These are phyloP conservation scores for Apostichopus japonicus DNA, from an alignment of 35 echinoderm and acorn worm species.

Conservation along the genomic window DNA sequence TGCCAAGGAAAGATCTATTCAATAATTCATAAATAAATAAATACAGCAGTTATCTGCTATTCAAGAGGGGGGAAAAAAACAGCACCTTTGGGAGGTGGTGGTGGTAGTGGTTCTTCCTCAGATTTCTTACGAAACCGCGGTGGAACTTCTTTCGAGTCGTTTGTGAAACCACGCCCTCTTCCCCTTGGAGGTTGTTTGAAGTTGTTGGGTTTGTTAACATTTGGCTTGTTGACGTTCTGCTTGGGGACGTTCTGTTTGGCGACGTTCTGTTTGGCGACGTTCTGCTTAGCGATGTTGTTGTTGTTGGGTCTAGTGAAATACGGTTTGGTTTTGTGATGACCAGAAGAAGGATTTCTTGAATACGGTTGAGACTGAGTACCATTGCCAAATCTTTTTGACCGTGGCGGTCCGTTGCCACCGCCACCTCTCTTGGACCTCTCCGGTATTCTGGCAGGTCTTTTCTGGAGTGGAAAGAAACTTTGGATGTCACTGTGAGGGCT, in stretches of 20 bases:
- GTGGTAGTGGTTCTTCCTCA: not conserved
- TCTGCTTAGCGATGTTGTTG: too few relatives aligned
- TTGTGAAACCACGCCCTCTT: not conserved
- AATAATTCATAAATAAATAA: too few relatives aligned
- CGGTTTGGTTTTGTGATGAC: not conserved
- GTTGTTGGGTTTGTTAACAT: too few relatives aligned
- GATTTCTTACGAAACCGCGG: conserved; percentile 8
- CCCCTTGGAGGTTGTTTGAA: not conserved
- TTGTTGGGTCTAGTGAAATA: too few relatives aligned
- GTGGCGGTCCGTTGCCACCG: not conserved
- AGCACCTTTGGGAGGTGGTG: not conserved
- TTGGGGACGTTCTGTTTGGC: too few relatives aligned
- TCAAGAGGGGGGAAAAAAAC: too few relatives aligned
- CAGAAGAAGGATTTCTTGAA: not conserved
- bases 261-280: too few relatives aligned
- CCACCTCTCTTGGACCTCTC: not conserved
- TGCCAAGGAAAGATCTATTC: too few relatives aligned
- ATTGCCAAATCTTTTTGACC: not conserved
- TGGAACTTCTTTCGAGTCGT: not conserved
- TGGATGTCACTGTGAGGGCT: too few relatives aligned
- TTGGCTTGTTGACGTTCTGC: too few relatives aligned
- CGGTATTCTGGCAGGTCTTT: not conserved
- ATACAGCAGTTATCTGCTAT: too few relatives aligned
- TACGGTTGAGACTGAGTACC: not conserved
- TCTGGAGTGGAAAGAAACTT: not conserved